Evolutionary conservation across 2,797 vertebrate genomes (phyloP).

Genomic region (Spinus pinus): DNA sequence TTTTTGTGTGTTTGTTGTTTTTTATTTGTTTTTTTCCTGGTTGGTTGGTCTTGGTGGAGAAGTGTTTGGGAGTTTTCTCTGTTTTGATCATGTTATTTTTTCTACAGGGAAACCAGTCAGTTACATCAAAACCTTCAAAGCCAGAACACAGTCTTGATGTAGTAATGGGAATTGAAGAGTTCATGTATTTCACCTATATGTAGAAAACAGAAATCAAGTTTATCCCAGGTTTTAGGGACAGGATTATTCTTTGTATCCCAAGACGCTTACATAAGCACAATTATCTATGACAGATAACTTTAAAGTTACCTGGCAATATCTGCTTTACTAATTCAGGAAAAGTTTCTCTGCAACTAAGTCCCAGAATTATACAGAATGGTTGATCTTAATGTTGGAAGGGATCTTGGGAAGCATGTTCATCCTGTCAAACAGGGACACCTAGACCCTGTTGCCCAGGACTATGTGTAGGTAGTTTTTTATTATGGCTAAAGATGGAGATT

Average conservation of each 20-base stretch:
- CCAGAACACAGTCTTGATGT: neutral
- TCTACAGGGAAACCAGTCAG: neutral
- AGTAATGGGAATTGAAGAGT: neutral
- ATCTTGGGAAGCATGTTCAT: neutral
- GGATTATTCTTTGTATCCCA: neutral
- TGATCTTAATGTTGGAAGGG: neutral
- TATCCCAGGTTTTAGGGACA: neutral
- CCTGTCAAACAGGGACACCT: neutral
- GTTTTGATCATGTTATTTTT: neutral
- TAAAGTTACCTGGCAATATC: neutral
- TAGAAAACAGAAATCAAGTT: neutral
- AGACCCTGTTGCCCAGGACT: neutral
- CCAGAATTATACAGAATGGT: neutral
- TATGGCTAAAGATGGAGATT: neutral
- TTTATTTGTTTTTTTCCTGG: no score
- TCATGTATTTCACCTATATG: neutral
- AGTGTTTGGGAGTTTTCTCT: fast-evolving
- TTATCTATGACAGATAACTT: neutral
- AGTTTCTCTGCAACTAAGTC: neutral
- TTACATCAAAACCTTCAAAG: neutral
- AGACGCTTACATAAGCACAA: neutral
- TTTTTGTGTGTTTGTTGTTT: neutral
- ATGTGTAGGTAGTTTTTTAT: neutral
- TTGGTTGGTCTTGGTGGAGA: neutral
- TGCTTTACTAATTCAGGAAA: neutral